A percentile compares a stretch with the other conserved stretches of the same genome.
These are phyloP conservation scores for Listronotus oregonensis DNA, from an alignment of 1,140 invertebrate genomes.

Conservation along the genomic window DNA sequence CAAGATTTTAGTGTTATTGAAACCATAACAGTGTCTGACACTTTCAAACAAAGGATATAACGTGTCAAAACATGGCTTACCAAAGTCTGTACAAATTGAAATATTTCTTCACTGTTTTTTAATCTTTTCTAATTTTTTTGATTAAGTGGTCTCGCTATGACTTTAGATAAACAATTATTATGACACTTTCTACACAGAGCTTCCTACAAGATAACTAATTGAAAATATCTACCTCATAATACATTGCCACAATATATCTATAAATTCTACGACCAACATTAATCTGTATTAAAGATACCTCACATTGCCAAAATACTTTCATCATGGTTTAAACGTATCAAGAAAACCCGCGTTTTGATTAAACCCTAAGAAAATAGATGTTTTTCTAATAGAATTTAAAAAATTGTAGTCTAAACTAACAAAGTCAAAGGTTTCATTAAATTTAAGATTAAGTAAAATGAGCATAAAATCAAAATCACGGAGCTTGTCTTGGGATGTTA, in stretches of 20 bases:
- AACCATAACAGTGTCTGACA: no score
- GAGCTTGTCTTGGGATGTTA: conserved; percentile 48
- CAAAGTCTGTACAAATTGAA: no score
- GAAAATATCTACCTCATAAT: conserved; percentile 32
- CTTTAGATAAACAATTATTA: no score
- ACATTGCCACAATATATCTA: conserved; percentile 28
- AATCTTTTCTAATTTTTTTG: no score
- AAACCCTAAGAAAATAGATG: conserved; percentile 3
- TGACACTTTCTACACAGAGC: conserved; percentile 5
- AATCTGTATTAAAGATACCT: conserved; percentile 1
- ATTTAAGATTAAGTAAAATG: conserved; percentile 45
- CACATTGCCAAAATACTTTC: conserved; percentile 4
- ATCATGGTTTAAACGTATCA: neutral
- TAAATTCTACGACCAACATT: conserved; percentile 25
- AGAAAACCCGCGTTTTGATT: neutral
- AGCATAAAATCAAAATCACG: conserved; percentile 56
- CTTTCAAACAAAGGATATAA: no score
- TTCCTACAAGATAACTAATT: conserved; percentile 27
- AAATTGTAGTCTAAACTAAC: conserved; percentile 21
- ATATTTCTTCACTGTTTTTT: no score
- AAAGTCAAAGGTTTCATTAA: conserved; percentile 26
- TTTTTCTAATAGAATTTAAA: conserved; percentile 27
- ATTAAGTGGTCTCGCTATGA: no score
- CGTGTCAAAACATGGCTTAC: no score
- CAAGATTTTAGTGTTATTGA: no score